These are phyloP conservation scores for Garra rufa DNA, from an alignment of 2,113 vertebrate species.

Conservation along the genomic window DNA sequence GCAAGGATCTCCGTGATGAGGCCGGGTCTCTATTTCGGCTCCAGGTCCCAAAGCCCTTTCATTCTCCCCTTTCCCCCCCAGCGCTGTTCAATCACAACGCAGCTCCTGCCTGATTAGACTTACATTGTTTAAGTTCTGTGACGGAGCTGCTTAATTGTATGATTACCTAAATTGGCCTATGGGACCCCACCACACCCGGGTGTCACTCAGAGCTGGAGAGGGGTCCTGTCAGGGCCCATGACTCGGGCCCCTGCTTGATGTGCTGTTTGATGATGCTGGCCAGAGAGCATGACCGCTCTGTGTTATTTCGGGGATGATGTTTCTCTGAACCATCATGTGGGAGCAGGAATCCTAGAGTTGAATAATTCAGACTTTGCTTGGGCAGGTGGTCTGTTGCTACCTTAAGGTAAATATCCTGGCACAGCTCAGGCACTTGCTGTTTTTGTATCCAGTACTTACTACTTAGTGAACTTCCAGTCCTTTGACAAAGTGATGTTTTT, in stretches of 20 bases:
- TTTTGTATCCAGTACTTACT: background rate
- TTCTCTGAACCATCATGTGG: slow-evolving; percentile 73
- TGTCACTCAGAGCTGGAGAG: slow-evolving; percentile 78
- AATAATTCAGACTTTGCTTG: slow-evolving; percentile 82
- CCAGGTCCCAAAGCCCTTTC: slow-evolving; percentile 80
- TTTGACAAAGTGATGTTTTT: background rate
- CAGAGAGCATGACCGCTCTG: slow-evolving; percentile 72
- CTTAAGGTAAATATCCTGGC: slow-evolving; percentile 37
- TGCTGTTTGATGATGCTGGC: slow-evolving; percentile 83
- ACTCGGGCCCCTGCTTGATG: slow-evolving; percentile 69
- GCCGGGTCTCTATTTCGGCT: slow-evolving; percentile 91
- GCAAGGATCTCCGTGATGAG: slow-evolving; percentile 93
- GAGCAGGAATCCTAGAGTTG: slow-evolving; percentile 70
- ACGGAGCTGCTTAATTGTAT: slow-evolving; percentile 85
- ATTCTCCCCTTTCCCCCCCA: slow-evolving; percentile 74
- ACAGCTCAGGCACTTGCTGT: slow-evolving; percentile 4
- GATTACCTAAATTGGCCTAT: slow-evolving; percentile 83
- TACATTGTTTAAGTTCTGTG: slow-evolving; percentile 84
- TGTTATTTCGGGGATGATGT: slow-evolving; percentile 65
- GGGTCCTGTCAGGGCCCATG: slow-evolving; percentile 69
- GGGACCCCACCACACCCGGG: slow-evolving; percentile 69
- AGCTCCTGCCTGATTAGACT: slow-evolving; percentile 81
- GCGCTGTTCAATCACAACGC: slow-evolving; percentile 56
- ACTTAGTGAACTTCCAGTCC: background rate
- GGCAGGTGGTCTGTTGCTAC: slow-evolving; percentile 81